Percentiles rank a stretch among this genome's conserved stretches.
Evolutionary conservation across 2,888 invertebrate genomes (phyloP).

Genomic region (Himalopsyche kuldschensis): DNA sequence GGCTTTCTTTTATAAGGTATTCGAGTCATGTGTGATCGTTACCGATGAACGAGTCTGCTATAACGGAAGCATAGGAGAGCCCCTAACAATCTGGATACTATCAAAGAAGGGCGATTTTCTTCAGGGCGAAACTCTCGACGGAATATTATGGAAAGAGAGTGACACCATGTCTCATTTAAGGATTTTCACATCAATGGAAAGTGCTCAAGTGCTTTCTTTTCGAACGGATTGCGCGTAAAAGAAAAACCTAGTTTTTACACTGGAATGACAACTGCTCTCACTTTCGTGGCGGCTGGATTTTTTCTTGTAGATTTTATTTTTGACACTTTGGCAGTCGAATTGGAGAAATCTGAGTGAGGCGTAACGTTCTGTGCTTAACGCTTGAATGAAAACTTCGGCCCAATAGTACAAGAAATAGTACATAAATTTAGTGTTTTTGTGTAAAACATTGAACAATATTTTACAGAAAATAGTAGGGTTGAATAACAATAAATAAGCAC

Average conservation of each 20-base stretch:
- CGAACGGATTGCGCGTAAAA: background rate
- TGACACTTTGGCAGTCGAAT: background rate
- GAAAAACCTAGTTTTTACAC: background rate
- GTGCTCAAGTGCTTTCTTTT: background rate
- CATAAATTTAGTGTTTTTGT: background rate
- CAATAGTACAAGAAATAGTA: background rate
- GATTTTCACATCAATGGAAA: background rate
- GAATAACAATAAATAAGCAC: background rate
- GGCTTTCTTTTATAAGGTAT: conserved; percentile 7
- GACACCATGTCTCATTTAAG: background rate
- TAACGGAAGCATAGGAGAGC: conserved; percentile 12
- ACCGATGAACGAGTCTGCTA: conserved; percentile 14
- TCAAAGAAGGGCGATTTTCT: conserved; percentile 1
- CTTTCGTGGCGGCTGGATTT: background rate
- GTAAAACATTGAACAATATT: background rate
- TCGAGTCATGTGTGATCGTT: conserved; percentile 34
- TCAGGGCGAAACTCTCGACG: background rate
- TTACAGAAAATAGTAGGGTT: background rate
- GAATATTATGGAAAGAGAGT: background rate
- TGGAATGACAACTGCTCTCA: background rate
- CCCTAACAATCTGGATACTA: conserved; percentile 17
- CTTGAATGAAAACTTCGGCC: background rate
- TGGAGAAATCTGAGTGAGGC: background rate
- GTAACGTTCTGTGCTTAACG: background rate
- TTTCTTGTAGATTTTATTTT: background rate